Conservation (phyloP, 2,888 invertebrate species). For the Conops quadrifasciatus region DNA sequence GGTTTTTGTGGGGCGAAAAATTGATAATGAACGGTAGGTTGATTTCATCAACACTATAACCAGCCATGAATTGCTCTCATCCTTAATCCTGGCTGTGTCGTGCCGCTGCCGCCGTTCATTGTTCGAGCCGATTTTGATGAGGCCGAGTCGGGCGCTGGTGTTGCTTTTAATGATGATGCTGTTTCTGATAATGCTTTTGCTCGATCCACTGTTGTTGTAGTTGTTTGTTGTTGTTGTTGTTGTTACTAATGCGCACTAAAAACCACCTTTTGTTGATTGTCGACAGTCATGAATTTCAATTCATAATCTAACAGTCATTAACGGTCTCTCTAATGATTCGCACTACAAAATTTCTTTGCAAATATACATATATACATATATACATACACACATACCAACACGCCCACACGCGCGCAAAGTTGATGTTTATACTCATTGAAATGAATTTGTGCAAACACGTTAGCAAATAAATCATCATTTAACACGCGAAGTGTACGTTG, state of each 20-base stretch:
- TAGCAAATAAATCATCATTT: slow-evolving; percentile 30
- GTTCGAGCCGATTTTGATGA: neutral
- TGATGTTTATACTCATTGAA: neutral
- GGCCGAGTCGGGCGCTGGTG: neutral
- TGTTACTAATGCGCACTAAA: slow-evolving; percentile 10
- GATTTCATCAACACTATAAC: neutral
- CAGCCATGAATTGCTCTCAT: neutral
- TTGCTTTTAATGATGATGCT: neutral
- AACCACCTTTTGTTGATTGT: neutral
- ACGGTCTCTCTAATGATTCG: slow-evolving; percentile 6
- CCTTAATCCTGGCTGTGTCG: neutral
- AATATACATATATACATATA: neutral
- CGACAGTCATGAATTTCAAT: slow-evolving; percentile 3
- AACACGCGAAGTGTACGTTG: slow-evolving; percentile 35
- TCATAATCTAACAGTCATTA: slow-evolving; percentile 12
- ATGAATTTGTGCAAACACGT: slow-evolving; percentile 13
- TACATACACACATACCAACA: neutral
- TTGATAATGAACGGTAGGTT: neutral
- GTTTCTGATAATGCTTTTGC: neutral
- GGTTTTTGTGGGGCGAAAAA: neutral
- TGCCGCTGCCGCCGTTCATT: neutral
- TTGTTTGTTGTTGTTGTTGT: neutral
- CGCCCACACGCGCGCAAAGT: neutral
- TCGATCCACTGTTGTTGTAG: no score
- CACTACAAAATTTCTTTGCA: neutral